These are phyloP conservation scores for Thalassoma bifasciatum DNA, from an alignment of 2,113 vertebrate genomes.

Conservation along the genomic window DNA sequence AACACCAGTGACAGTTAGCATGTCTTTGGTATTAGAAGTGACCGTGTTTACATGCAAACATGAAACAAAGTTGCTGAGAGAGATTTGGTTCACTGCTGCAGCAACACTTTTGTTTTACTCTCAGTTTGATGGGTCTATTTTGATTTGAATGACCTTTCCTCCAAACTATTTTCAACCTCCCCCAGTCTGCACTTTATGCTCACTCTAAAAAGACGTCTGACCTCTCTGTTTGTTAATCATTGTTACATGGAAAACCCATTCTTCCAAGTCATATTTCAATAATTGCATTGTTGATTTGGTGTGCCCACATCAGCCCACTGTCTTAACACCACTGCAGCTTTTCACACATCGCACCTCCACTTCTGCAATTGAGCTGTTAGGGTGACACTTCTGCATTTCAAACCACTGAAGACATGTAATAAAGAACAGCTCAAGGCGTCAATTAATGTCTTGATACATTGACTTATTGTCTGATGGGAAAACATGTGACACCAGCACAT, in stretches of 20 bases:
- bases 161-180: too few species aligned
- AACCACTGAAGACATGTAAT: background rate
- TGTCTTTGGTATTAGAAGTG: background rate
- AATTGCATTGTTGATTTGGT: background rate
- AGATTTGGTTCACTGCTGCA: background rate
- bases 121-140: background rate
- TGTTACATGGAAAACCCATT: background rate
- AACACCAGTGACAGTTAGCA: background rate
- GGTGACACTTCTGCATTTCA: conserved; percentile 19
- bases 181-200: too few species aligned
- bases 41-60: background rate
- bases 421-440: background rate
- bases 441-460: background rate
- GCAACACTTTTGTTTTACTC: background rate
- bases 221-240: too few species aligned
- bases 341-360: background rate
- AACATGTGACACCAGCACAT: too few species aligned
- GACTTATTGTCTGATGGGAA: background rate
- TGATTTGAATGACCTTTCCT: background rate
- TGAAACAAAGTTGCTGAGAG: background rate
- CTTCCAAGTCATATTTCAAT: background rate
- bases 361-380: background rate
- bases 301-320: background rate
- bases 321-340: conserved; percentile 33
- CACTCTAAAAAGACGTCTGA: too few species aligned